Percentiles rank a stretch among this genome's conserved stretches.
Evolutionary conservation across 2,797 vertebrate species (phyloP).

Genomic region (Enteromius argenteus): DNA sequence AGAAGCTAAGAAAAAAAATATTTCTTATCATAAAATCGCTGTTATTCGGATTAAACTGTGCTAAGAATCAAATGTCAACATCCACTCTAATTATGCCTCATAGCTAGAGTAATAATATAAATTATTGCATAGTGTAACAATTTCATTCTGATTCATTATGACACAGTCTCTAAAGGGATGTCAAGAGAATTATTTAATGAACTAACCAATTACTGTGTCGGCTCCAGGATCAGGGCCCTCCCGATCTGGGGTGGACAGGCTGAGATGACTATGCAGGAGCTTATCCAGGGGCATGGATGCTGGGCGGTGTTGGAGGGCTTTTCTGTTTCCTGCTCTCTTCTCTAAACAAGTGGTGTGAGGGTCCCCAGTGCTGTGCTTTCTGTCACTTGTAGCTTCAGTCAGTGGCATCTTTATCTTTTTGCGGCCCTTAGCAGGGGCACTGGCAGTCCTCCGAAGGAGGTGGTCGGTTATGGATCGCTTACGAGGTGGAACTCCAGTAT

Average conservation of each 20-base stretch:
- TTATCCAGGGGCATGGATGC: slow-evolving; percentile 93
- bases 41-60: background rate
- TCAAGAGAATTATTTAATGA: slow-evolving; percentile 2
- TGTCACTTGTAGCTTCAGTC: slow-evolving; percentile 79
- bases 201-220: slow-evolving; percentile 85
- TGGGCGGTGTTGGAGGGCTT: slow-evolving; percentile 83
- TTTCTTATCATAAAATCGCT: slow-evolving; percentile 3
- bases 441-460: slow-evolving; percentile 92
- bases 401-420: slow-evolving; percentile 93
- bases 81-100: slow-evolving; percentile 5
- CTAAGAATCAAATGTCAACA: background rate
- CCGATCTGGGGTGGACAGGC: slow-evolving; percentile 75
- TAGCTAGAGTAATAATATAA: background rate
- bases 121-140: background rate
- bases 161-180: background rate
- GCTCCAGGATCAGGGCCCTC: slow-evolving; percentile 72
- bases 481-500: slow-evolving; percentile 72
- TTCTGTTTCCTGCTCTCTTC: slow-evolving; percentile 75
- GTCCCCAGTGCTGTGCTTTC: slow-evolving; percentile 32
- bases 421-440: slow-evolving; percentile 93
- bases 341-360: slow-evolving; percentile 64
- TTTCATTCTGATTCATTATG: background rate
- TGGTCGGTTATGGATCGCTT: slow-evolving; percentile 92
- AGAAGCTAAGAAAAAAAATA: background rate
- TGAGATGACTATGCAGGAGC: slow-evolving; percentile 83